phyloP scores from a whole-genome alignment of 2,888 invertebrate species.

The Volucella zonaria region DNA sequence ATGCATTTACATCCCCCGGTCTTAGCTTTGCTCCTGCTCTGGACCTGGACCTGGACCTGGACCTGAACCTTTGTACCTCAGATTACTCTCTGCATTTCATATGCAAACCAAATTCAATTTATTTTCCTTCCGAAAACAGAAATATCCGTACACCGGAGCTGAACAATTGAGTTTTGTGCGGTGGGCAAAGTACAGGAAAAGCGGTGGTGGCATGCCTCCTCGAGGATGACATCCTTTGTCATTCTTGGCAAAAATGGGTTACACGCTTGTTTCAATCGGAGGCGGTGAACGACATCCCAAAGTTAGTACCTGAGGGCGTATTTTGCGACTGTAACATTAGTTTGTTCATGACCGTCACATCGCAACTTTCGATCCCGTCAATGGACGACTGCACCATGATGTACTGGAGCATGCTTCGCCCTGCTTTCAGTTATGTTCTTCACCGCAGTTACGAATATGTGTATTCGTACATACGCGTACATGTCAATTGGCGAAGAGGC shows the following conservation, averaged over 20 bases:
- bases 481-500: constrained; percentile 65
- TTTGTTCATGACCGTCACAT: constrained; percentile 18
- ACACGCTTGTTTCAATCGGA: constrained; percentile 58
- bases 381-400: constrained; percentile 67
- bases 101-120: constrained; percentile 74
- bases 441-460: constrained; percentile 16
- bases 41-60: too few relatives aligned
- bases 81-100: constrained; percentile 65
- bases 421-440: constrained; percentile 21
- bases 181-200: constrained; percentile 8
- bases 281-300: constrained; percentile 10
- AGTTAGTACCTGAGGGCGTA: not conserved
- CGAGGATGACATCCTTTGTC: constrained; percentile 71
- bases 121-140: constrained; percentile 66
- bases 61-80: constrained; percentile 44
- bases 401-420: constrained; percentile 28
- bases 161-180: constrained; percentile 44
- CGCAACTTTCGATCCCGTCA: constrained; percentile 70
- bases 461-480: constrained; percentile 18
- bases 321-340: constrained; percentile 4
- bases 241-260: constrained; percentile 71
- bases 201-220: constrained; percentile 52
- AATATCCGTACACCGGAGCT: constrained; percentile 23
- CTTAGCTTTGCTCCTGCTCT: constrained; percentile 5
- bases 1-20: constrained; percentile 25